These are phyloP conservation scores for Eilema caniola DNA, from an alignment of 2,888 invertebrate genomes.

Conservation along the genomic window DNA sequence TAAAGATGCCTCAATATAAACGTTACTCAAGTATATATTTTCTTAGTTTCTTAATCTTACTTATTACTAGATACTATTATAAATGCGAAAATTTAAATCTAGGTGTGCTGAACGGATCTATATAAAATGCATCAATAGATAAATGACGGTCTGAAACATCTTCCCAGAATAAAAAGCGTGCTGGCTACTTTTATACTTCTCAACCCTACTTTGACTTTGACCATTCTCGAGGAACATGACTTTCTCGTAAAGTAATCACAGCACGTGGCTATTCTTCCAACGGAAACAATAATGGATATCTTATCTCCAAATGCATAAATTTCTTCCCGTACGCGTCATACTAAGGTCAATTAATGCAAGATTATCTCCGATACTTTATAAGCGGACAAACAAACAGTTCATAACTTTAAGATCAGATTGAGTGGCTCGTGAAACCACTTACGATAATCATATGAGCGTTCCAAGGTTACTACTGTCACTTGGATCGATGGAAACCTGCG, in stretches of 20 bases:
- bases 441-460: constrained; percentile 60
- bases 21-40: neutral
- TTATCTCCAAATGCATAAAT: neutral
- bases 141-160: neutral
- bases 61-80: neutral
- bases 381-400: constrained; percentile 21
- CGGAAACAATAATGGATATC: neutral
- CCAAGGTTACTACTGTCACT: constrained; percentile 79
- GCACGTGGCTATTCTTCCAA: neutral
- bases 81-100: neutral
- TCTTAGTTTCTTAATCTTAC: neutral
- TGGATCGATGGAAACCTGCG: constrained; percentile 63
- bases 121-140: neutral
- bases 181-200: neutral
- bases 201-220: neutral
- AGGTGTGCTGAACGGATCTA: neutral
- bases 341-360: constrained; percentile 8
- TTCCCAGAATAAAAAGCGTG: too few relatives aligned
- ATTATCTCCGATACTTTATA: neutral
- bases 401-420: constrained; percentile 55
- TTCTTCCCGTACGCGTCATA: neutral
- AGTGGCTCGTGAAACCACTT: constrained; percentile 51
- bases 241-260: neutral
- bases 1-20: neutral
- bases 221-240: neutral